These are phyloP conservation scores for Achroia grisella DNA, from an alignment of 1,140 invertebrate species.

Conservation along the genomic window DNA sequence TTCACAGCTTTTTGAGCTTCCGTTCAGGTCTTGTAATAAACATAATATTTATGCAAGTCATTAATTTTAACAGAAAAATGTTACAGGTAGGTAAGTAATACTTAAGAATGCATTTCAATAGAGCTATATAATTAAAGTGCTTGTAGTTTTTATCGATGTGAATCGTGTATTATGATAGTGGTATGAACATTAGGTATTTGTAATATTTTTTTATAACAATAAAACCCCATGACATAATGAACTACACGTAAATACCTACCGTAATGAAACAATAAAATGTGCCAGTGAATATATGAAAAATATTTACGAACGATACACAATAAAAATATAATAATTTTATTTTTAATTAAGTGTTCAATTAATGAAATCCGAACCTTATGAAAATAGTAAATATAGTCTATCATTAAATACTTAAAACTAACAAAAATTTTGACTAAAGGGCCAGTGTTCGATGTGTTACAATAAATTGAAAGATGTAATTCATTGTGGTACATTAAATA, in stretches of 20 bases:
- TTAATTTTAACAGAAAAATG: too few relatives aligned
- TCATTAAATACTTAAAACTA: conserved; percentile 67
- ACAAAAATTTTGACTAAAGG: conserved; percentile 61
- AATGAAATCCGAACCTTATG: conserved; percentile 34
- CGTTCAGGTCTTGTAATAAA: neutral
- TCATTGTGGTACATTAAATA: conserved; percentile 8
- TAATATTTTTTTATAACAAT: too few relatives aligned
- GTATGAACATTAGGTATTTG: too few relatives aligned
- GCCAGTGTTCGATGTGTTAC: conserved; percentile 57
- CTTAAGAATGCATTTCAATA: too few relatives aligned
- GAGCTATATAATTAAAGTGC: too few relatives aligned
- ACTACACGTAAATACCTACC: conserved; percentile 4
- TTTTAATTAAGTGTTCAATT: conserved; percentile 12
- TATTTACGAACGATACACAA: conserved; percentile 14
- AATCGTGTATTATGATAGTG: too few relatives aligned
- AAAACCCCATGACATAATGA: neutral
- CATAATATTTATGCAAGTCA: too few relatives aligned
- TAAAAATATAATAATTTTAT: conserved; percentile 19
- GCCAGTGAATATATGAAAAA: conserved; percentile 17
- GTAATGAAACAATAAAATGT: conserved; percentile 16
- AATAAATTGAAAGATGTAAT: conserved; percentile 5
- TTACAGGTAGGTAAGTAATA: too few relatives aligned
- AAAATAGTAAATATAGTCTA: conserved; percentile 40
- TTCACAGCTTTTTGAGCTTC: neutral
- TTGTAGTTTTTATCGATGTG: too few relatives aligned